Evolutionary conservation across 2,888 invertebrate genomes (phyloP).

Genomic region (Mellilla xanthometata): DNA sequence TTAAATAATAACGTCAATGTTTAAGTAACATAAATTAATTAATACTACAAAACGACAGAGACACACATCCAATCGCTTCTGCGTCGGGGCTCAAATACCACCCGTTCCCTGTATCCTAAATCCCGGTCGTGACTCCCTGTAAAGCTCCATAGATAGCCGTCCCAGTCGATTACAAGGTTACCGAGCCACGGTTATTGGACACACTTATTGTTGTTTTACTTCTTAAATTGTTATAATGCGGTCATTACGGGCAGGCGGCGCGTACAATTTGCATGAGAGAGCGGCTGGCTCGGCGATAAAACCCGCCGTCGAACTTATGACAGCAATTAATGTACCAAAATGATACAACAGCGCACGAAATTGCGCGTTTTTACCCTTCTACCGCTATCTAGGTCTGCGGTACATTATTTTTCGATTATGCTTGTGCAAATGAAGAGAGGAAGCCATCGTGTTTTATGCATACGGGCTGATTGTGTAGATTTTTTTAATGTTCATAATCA

Average conservation of each 20-base stretch:
- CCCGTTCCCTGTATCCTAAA: background rate
- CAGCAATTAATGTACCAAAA: slow-evolving; percentile 73
- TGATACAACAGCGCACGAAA: slow-evolving; percentile 63
- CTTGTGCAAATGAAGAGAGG: slow-evolving; percentile 10
- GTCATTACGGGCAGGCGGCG: slow-evolving; percentile 72
- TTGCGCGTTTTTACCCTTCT: slow-evolving; percentile 50
- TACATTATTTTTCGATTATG: slow-evolving; percentile 65
- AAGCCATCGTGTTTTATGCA: slow-evolving; percentile 32
- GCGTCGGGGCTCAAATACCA: too few species aligned
- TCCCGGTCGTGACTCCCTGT: background rate
- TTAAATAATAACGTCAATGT: too few species aligned
- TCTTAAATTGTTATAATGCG: slow-evolving; percentile 79
- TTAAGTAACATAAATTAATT: too few species aligned
- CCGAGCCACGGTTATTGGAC: slow-evolving; percentile 38
- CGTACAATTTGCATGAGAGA: slow-evolving; percentile 72
- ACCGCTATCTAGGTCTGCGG: slow-evolving; percentile 17
- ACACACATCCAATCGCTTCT: too few species aligned
- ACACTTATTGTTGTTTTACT: slow-evolving; percentile 74
- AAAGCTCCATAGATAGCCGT: slow-evolving; percentile 6
- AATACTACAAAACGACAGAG: too few species aligned
- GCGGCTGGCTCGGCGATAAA: slow-evolving; percentile 64
- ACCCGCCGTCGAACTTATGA: slow-evolving; percentile 67
- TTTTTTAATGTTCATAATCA: too few species aligned
- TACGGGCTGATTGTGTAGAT: background rate
- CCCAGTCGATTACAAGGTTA: background rate